phyloP scores from a whole-genome alignment of 2,113 vertebrate genomes.

The Perca fluviatilis region DNA sequence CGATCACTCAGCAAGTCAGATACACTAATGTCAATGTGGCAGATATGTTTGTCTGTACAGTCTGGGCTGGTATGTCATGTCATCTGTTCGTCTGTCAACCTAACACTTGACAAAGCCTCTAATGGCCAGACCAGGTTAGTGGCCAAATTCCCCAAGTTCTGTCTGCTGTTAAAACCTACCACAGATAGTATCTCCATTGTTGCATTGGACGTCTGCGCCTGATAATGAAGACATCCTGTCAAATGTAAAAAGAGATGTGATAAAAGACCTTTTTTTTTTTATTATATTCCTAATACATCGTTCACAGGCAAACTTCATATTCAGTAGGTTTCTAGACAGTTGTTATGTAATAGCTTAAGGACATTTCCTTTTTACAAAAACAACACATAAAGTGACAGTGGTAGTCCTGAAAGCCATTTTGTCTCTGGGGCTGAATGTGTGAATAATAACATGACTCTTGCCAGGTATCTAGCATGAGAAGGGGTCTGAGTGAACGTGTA shows the following conservation, averaged over 20 bases:
- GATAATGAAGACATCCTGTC: constrained; percentile 80
- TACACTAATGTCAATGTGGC: background rate
- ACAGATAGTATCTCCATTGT: constrained; percentile 76
- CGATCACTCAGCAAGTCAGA: background rate
- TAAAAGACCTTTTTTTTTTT: background rate
- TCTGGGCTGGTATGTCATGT: constrained; percentile 7
- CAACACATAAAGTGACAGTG: background rate
- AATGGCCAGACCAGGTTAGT: no score
- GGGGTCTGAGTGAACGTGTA: constrained; percentile 44
- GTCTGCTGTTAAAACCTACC: constrained; percentile 66
- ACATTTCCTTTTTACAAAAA: background rate
- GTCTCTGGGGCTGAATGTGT: background rate
- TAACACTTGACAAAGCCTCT: background rate
- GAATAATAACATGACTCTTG: constrained; percentile 63
- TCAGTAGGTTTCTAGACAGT: background rate
- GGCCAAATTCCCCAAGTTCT: background rate
- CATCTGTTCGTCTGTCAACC: background rate
- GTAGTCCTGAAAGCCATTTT: background rate
- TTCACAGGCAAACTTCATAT: background rate
- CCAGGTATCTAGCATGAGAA: constrained; percentile 27
- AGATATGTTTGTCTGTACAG: constrained; percentile 4
- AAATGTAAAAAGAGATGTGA: constrained; percentile 13
- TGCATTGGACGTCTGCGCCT: constrained; percentile 59
- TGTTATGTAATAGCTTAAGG: background rate
- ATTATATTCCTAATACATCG: background rate